Base-by-base conservation (phyloP, 2,888 invertebrate genomes). In the Scaptomyza cyrtandrae region DNA sequence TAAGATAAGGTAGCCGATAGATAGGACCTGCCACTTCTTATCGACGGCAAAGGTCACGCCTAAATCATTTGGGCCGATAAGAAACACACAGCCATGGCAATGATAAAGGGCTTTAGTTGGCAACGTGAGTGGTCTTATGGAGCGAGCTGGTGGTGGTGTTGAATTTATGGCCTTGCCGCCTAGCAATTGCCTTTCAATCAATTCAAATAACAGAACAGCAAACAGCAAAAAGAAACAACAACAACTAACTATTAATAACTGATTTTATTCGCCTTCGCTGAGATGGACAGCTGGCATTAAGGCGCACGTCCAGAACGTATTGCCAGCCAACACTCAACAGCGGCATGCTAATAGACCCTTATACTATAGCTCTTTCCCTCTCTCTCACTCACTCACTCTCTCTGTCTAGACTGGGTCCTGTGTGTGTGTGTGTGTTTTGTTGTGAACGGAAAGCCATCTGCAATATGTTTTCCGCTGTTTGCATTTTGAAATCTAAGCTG, bases 401-500 rank as follows among this genome's bases (percentile, higher is more conserved):
- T 35, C 48, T 33, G 49, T 31, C 33, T 33, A 49, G 49, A 49
- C 49, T 10, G 3, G 11, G 10, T 41, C 16, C 10, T 41, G 10
- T 16, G 16, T 39, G n/a, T 37, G n/a, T 33, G n/a, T 9, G 14
- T 14, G 7, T 46, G 10, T 33, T 9, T 33, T 31, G 45, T n/a
- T 27, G 39, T 31, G 45, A 71, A 60, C 80, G 75, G 75, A 75
- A 75, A 78, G 60, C 72, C 80, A 75, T 73, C 86, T 82, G 67
- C 80, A 72, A 75, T 9, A 39, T 77, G 74, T 80, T 83, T 83
- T 80, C 84, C 84, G 86, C 83, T 83, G 74, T 86, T 83, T 83
- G 86, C 78, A 71, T 80, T 83, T 83, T 75, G 86, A 86, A 83
- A 83, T 83, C 84, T 86, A 81, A 84, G 85, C 85, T 6, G 6